A percentile compares a stretch with the other conserved stretches of the same genome.
Conservation (phyloP, 2,113 vertebrate genomes). For the Camarhynchus parvulus region DNA sequence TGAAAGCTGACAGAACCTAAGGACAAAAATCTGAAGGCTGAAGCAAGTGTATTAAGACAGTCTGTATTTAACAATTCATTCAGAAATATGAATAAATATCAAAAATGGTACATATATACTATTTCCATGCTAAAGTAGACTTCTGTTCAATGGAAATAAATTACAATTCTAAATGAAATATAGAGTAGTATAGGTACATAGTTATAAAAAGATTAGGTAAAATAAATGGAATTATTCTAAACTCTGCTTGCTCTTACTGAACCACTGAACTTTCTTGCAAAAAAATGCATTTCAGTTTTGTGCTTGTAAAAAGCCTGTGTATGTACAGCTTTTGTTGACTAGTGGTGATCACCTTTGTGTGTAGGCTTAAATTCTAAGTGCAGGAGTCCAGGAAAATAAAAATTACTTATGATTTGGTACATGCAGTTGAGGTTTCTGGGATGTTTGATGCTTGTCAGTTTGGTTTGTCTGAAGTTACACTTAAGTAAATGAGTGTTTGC, state of each 20-base stretch:
- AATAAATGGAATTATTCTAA: background rate
- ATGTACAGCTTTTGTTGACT: background rate
- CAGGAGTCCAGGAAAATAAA: background rate
- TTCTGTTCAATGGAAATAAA: background rate
- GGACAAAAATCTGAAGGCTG: background rate
- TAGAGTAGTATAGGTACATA: background rate
- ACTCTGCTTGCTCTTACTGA: background rate
- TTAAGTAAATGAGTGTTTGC: background rate
- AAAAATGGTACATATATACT: background rate
- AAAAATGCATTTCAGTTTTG: background rate
- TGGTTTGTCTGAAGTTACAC: background rate
- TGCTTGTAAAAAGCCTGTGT: background rate
- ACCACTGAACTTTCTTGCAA: background rate
- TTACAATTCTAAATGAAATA: background rate
- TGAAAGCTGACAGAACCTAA: background rate
- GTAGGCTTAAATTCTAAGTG: background rate
- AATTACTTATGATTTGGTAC: background rate
- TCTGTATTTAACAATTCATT: background rate
- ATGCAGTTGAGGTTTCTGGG: background rate
- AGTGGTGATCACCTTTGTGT: background rate
- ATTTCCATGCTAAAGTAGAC: background rate
- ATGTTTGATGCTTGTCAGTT: background rate
- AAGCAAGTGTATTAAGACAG: background rate
- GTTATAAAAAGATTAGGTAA: background rate
- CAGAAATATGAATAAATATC: background rate